Conservation (phyloP, 2,797 vertebrate species). For the Tenualosa ilisha region DNA sequence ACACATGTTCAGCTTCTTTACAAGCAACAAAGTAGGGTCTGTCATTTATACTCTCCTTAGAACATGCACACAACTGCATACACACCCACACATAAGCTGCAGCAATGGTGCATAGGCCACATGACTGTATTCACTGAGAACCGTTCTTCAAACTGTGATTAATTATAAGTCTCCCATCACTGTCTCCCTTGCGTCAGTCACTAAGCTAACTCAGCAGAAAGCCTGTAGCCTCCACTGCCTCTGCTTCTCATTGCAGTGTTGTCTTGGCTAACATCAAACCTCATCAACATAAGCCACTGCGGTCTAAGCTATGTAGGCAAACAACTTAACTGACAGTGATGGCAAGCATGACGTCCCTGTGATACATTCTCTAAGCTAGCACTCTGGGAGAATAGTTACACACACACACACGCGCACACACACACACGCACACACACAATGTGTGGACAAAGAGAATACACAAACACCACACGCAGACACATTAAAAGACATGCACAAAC, state of each 20-base stretch:
- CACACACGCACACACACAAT: background rate
- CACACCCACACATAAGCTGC: no score
- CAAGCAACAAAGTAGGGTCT: no score
- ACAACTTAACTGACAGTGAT: background rate
- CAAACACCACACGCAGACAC: background rate
- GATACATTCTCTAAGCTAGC: background rate
- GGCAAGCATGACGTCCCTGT: background rate
- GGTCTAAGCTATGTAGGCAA: background rate
- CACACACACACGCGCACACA: background rate
- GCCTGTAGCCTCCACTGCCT: background rate
- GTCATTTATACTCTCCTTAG: background rate
- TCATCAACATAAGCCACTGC: background rate
- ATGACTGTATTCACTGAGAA: background rate
- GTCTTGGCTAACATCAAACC: background rate
- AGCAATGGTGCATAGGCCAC: background rate
- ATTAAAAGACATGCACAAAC: background rate
- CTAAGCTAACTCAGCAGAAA: background rate
- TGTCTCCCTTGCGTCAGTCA: background rate
- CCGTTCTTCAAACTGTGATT: slow-evolving; percentile 2
- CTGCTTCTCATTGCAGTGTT: background rate
- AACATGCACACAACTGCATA: background rate
- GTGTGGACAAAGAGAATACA: background rate
- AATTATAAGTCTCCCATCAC: background rate
- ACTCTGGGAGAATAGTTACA: background rate
- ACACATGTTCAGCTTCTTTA: background rate